A percentile compares a stretch with the other conserved stretches of the same genome.
These are phyloP conservation scores for Phyllotreta striolata DNA, from an alignment of 2,888 invertebrate species.

Conservation along the genomic window DNA sequence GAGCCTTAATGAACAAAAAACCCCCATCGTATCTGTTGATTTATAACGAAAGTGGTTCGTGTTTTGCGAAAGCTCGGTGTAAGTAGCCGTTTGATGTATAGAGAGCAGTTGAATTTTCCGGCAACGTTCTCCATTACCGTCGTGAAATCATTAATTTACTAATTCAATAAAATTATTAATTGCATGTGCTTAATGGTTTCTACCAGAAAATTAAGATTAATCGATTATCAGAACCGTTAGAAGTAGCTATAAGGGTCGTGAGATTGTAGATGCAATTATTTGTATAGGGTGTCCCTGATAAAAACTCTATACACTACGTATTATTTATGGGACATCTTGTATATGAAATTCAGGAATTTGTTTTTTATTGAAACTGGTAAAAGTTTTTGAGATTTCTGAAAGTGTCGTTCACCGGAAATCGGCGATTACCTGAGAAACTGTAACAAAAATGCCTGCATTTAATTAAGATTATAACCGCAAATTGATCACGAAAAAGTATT, in stretches of 20 bases:
- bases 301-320: background rate
- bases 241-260: constrained; percentile 30
- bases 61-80: constrained; percentile 23
- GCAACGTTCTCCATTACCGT: constrained; percentile 38
- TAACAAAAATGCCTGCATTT: background rate
- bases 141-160: constrained; percentile 41
- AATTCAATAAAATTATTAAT: constrained; percentile 45
- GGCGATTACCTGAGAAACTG: too few relatives aligned
- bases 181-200: constrained; percentile 43
- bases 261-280: constrained; percentile 26
- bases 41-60: constrained; percentile 35
- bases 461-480: background rate
- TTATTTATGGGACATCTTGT: background rate
- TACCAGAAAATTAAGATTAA: constrained; percentile 43
- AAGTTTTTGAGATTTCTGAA: too few relatives aligned
- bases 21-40: constrained; percentile 24
- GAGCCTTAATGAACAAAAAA: too few relatives aligned
- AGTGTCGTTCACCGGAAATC: too few relatives aligned
- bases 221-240: constrained; percentile 32
- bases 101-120: constrained; percentile 37
- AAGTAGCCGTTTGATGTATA: constrained; percentile 34
- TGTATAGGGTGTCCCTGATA: constrained; percentile 11
- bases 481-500: constrained; percentile 17
- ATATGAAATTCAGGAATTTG: background rate
- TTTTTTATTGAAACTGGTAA: background rate